phyloP scores from a whole-genome alignment of 2,888 invertebrate species.

The Synanthedon andrenaeformis region DNA sequence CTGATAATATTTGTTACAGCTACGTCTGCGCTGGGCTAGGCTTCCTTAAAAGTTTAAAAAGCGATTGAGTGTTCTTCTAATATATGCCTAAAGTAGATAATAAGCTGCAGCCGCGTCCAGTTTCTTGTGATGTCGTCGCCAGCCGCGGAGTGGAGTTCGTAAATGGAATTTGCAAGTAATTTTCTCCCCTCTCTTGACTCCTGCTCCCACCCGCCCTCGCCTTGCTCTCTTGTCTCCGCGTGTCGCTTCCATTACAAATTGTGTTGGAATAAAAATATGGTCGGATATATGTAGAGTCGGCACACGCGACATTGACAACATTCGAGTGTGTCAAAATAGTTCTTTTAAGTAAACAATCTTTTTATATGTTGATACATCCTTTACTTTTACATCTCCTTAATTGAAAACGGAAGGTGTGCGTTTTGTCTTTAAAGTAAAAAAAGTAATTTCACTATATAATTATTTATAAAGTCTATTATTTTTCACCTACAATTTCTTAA shows the following conservation, averaged over 20 bases:
- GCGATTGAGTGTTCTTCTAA: not conserved
- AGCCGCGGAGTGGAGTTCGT: conserved; percentile 44
- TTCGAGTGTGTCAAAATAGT: not conserved
- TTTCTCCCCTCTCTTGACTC: conserved; percentile 36
- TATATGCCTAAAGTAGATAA: not conserved
- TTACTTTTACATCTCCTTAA: not conserved
- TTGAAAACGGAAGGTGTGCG: too few species aligned
- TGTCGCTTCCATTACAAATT: conserved; percentile 70
- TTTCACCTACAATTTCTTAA: too few species aligned
- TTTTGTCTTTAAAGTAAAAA: too few species aligned
- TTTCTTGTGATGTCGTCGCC: conserved; percentile 13
- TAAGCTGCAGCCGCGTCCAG: not conserved
- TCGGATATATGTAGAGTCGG: conserved; percentile 32
- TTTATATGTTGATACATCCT: not conserved
- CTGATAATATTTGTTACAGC: too few species aligned
- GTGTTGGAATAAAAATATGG: conserved; percentile 69
- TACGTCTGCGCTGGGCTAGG: too few species aligned
- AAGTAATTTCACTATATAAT: too few species aligned
- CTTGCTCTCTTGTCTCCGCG: conserved; percentile 66
- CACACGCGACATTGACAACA: conserved; percentile 3
- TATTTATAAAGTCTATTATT: too few species aligned
- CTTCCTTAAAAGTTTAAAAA: too few species aligned
- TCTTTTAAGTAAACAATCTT: too few species aligned
- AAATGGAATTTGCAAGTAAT: conserved; percentile 71
- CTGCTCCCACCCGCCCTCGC: conserved; percentile 25